Evolutionary conservation across 2,113 vertebrate genomes (phyloP), one percentile per base, ranked within the genome.

Genomic region (Cyprinodon variegatus): DNA sequence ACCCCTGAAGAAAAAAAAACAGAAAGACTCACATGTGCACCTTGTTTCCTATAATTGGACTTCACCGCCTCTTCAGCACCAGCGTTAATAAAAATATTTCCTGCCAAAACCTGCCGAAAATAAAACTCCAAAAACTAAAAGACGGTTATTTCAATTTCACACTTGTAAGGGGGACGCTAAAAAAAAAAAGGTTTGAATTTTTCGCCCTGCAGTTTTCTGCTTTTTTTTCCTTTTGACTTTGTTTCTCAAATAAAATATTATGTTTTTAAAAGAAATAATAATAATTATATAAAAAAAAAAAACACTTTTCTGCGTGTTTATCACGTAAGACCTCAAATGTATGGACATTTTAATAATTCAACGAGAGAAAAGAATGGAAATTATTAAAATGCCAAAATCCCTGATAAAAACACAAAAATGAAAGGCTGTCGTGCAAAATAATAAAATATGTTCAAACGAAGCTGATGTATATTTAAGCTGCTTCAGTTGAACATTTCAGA

Each of bases 11-110:
- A 36, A 41, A 79, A 43, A 63, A 14, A 39, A 15, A 3, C 17
- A 36, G 9, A 29, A 38, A 22, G 64, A 64, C 17, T 79, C 81
- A 81, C 83, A 89, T 74, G 85, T 92, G 90, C 81, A 82, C 70
- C 77, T 83, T 71, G 36, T 90, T 87, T 82, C 76, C 70, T 69
- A 82, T 85, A 85, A 91, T 83, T 91, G 81, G 77, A 75, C 74
- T 68, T 37, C 22, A 76, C 78, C 59, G 60, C 60, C 60, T 72
- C 79, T 78, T 50, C 46, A 46, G 36, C 10, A 4, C n/a, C 69
- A 40, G 39, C 8, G 57, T 10, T 20, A 13, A 13, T 37, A 59
- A 72, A 79, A 70, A 6, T 1, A 67, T 3, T 14, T 15, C 7
- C 11, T 53, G 63, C 38, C 2, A 68, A 73, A 57, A 74, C 1